Evolutionary conservation across 1,140 invertebrate genomes (phyloP).

Genomic region (Drosophila grimshawi): DNA sequence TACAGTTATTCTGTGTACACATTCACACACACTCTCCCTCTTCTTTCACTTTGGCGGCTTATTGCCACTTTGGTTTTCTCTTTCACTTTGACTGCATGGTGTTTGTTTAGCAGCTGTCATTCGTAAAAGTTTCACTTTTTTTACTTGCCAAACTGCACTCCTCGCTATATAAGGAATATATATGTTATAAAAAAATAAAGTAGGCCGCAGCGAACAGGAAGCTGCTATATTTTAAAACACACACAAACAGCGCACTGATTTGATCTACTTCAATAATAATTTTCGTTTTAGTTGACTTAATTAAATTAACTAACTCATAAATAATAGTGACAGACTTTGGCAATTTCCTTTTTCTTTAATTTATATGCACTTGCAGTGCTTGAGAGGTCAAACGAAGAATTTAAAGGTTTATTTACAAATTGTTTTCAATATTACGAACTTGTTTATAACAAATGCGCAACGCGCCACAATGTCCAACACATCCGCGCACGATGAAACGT

Average conservation of each 20-base stretch:
- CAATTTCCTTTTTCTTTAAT: constrained; percentile 1
- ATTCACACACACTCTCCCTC: constrained; percentile 6
- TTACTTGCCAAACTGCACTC: constrained; percentile 4
- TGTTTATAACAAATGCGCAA: background rate
- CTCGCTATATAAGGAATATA: background rate
- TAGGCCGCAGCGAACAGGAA: constrained; percentile 16
- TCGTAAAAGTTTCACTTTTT: constrained; percentile 37
- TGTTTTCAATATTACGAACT: constrained; percentile 29
- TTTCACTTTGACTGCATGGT: constrained; percentile 41
- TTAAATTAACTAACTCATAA: constrained; percentile 22
- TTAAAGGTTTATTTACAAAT: constrained; percentile 5
- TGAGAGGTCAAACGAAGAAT: constrained; percentile 6
- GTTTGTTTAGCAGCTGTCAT: constrained; percentile 36
- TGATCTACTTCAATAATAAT: constrained; percentile 29
- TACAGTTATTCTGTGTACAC: constrained; percentile 36
- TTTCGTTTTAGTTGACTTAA: background rate
- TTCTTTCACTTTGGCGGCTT: constrained; percentile 7
- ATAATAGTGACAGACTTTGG: background rate
- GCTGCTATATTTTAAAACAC: constrained; percentile 15
- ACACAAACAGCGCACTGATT: constrained; percentile 22
- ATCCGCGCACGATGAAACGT: background rate
- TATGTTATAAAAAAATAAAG: constrained; percentile 36
- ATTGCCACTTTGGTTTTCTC: constrained; percentile 33
- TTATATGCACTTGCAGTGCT: background rate
- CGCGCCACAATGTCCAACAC: background rate